A percentile compares a stretch with the other conserved stretches of the same genome.
Conservation (phyloP, 2,113 vertebrate genomes). For the Heterotilapia buettikoferi region DNA sequence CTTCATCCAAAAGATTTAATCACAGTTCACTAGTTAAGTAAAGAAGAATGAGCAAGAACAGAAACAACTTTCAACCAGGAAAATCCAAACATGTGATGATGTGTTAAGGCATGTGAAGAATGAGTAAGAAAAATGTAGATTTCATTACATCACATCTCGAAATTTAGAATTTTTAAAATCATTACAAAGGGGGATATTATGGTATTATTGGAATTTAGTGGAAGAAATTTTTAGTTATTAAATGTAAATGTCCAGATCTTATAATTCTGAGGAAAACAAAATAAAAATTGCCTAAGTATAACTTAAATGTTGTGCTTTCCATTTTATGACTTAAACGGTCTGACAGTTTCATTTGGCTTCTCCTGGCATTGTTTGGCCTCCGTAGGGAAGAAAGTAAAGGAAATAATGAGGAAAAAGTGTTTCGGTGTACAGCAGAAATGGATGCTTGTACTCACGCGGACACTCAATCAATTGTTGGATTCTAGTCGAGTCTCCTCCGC, state of each 20-base stretch:
- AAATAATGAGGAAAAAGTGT: background rate
- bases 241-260: background rate
- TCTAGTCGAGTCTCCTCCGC: conserved; percentile 91
- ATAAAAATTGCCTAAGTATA: background rate
- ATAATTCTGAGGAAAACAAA: background rate
- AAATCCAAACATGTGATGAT: background rate
- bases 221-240: background rate
- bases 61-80: background rate
- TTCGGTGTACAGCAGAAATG: background rate
- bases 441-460: conserved; percentile 88
- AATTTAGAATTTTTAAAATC: background rate
- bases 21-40: background rate
- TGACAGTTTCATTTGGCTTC: background rate
- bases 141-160: background rate
- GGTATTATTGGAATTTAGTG: background rate
- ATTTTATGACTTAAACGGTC: background rate
- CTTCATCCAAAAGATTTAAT: background rate
- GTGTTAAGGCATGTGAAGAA: background rate
- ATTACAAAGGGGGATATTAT: background rate
- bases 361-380: background rate
- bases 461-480: conserved; percentile 94
- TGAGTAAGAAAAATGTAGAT: background rate
- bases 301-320: background rate
- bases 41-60: background rate
- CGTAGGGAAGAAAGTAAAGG: background rate